Conservation (phyloP, 1,140 invertebrate species). For the Drosophila prosaltans region DNA sequence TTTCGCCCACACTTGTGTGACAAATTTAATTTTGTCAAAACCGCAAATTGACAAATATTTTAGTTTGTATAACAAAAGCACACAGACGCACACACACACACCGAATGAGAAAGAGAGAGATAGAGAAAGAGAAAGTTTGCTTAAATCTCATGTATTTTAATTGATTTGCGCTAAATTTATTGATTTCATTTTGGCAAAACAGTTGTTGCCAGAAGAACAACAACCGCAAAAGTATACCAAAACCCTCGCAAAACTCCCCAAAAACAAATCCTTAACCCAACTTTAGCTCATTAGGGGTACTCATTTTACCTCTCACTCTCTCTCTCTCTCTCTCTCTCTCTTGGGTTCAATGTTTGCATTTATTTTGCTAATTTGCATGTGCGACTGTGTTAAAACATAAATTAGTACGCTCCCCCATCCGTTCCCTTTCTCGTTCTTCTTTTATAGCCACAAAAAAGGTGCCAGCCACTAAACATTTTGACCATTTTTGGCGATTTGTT, state of each 20-base stretch:
- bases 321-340: not conserved
- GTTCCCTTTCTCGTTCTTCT: not conserved
- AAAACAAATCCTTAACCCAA: constrained; percentile 28
- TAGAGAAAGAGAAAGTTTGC: constrained; percentile 12
- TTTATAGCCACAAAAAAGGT: constrained; percentile 17
- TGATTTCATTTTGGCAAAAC: constrained; percentile 77
- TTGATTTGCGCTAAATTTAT: constrained; percentile 80
- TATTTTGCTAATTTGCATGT: constrained; percentile 72
- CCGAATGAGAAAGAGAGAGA: not conserved
- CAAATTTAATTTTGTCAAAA: constrained; percentile 76
- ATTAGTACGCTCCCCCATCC: constrained; percentile 42
- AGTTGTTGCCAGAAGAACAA: constrained; percentile 64
- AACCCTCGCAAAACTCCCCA: constrained; percentile 5
- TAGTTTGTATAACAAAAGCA: constrained; percentile 58
- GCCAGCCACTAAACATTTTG: constrained; percentile 19
- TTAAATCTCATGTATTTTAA: constrained; percentile 63
- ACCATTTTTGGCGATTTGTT: constrained; percentile 39
- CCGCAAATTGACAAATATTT: constrained; percentile 81
- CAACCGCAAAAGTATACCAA: constrained; percentile 39
- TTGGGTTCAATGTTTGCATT: constrained; percentile 42
- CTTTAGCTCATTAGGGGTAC: constrained; percentile 59
- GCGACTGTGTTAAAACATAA: constrained; percentile 71
- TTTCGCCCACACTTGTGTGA: constrained; percentile 23
- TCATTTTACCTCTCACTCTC: not conserved
- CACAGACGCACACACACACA: constrained; percentile 29